phyloP scores from a whole-genome alignment of 2,113 vertebrate species.

The Lophius piscatorius region DNA sequence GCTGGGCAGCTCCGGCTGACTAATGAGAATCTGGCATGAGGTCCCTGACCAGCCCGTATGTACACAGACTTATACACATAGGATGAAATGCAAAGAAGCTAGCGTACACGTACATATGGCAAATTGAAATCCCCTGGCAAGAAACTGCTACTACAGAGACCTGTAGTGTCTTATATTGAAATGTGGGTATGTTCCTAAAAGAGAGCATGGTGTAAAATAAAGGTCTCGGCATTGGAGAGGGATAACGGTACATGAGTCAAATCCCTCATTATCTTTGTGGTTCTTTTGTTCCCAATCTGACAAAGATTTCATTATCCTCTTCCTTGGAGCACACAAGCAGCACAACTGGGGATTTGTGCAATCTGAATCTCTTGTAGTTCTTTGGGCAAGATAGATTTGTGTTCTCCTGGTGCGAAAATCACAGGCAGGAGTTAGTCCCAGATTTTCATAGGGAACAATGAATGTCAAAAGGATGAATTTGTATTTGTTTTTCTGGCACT shows the following conservation, averaged over 20 bases:
- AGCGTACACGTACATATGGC: constrained; percentile 10
- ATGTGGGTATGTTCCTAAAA: constrained; percentile 4
- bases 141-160: constrained; percentile 8
- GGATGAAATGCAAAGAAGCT: not conserved
- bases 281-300: constrained; percentile 22
- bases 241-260: constrained; percentile 20
- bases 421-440: constrained; percentile 2
- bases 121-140: constrained; percentile 11
- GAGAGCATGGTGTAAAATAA: constrained; percentile 27
- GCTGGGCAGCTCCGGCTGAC: constrained; percentile 46
- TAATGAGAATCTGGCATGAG: constrained; percentile 67
- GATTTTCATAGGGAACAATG: constrained; percentile 11
- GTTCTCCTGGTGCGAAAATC: constrained; percentile 10
- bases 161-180: constrained; percentile 9
- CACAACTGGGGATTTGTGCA: constrained; percentile 10
- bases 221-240: not conserved
- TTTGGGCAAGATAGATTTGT: constrained; percentile 14
- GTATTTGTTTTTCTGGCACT: constrained; percentile 7
- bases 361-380: constrained; percentile 30
- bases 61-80: constrained; percentile 17
- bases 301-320: constrained; percentile 40
- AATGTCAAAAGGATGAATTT: constrained; percentile 20
- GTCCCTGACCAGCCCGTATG: constrained; percentile 42
- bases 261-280: constrained; percentile 28
- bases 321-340: constrained; percentile 21